phyloP scores from a whole-genome alignment of 92 coral and sea anemone genomes.

The Blastomussa wellsi region DNA sequence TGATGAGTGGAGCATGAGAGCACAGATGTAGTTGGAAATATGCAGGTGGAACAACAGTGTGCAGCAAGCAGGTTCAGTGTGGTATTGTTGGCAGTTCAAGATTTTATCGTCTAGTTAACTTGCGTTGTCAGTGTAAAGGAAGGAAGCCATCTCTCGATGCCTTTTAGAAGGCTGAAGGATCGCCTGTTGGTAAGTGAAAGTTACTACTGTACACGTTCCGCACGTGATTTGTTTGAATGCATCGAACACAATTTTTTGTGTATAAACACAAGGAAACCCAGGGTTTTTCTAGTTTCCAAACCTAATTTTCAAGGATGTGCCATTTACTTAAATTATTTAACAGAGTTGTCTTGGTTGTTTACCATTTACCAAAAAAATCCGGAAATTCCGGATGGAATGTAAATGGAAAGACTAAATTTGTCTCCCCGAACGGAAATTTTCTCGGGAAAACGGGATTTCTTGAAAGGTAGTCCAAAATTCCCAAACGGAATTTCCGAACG shows the following conservation, averaged over 20 bases:
- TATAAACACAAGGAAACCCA: neutral
- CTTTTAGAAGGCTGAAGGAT: slow-evolving; percentile 61
- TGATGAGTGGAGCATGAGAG: neutral
- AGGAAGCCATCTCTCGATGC: slow-evolving; percentile 38
- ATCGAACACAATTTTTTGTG: neutral
- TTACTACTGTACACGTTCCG: neutral
- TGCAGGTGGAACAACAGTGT: slow-evolving; percentile 33
- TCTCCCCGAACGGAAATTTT: no score
- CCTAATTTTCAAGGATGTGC: neutral
- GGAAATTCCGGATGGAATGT: no score
- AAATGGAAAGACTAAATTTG: no score
- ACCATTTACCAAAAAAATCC: no score
- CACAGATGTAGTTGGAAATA: neutral
- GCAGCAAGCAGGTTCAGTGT: slow-evolving; percentile 11
- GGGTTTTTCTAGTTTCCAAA: neutral
- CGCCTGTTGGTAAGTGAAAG: slow-evolving; percentile 65
- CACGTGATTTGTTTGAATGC: neutral
- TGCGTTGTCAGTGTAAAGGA: neutral
- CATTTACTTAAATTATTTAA: neutral
- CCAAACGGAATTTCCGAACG: no score
- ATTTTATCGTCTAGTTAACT: neutral
- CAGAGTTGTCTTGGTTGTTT: neutral
- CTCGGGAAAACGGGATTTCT: no score
- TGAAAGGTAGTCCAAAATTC: no score
- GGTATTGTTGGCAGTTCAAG: neutral